These are phyloP conservation scores for Macropis europaea DNA, from an alignment of 2,888 invertebrate species.

Conservation along the genomic window DNA sequence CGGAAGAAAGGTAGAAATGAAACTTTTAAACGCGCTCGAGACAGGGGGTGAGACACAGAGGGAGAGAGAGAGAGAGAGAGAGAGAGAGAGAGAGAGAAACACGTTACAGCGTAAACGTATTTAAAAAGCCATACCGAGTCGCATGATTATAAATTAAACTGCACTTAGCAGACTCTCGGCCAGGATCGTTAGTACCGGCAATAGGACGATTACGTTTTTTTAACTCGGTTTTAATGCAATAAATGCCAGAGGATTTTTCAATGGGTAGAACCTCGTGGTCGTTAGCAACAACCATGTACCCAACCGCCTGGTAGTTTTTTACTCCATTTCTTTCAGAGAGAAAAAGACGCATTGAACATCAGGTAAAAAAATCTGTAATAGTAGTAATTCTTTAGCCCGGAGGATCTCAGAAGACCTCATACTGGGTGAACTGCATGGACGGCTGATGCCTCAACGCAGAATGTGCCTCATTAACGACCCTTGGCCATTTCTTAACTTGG, in stretches of 20 bases:
- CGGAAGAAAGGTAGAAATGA: background rate
- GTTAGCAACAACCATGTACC: background rate
- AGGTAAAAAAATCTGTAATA: too few relatives aligned
- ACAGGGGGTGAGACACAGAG: too few relatives aligned
- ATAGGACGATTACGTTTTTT: constrained; percentile 13
- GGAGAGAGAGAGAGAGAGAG: too few relatives aligned
- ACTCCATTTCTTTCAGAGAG: background rate
- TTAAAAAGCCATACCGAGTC: constrained; percentile 7
- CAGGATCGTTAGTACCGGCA: constrained; percentile 17
- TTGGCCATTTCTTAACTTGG: too few relatives aligned
- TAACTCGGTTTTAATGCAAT: background rate
- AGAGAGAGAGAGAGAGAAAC: too few relatives aligned
- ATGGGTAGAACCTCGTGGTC: background rate
- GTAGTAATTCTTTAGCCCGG: too few relatives aligned
- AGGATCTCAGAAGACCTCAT: too few relatives aligned
- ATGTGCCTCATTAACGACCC: too few relatives aligned
- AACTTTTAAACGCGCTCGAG: background rate
- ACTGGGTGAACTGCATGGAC: too few relatives aligned
- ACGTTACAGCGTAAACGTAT: background rate
- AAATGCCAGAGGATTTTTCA: background rate
- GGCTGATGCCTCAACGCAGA: too few relatives aligned
- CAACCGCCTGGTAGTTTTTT: too few relatives aligned
- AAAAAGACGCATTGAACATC: too few relatives aligned
- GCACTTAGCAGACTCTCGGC: background rate
- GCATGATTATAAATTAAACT: constrained; percentile 22